A percentile compares a stretch with the other conserved stretches of the same genome.
These are phyloP conservation scores for Strix aluco DNA, from an alignment of 2,113 vertebrate species.

Conservation along the genomic window DNA sequence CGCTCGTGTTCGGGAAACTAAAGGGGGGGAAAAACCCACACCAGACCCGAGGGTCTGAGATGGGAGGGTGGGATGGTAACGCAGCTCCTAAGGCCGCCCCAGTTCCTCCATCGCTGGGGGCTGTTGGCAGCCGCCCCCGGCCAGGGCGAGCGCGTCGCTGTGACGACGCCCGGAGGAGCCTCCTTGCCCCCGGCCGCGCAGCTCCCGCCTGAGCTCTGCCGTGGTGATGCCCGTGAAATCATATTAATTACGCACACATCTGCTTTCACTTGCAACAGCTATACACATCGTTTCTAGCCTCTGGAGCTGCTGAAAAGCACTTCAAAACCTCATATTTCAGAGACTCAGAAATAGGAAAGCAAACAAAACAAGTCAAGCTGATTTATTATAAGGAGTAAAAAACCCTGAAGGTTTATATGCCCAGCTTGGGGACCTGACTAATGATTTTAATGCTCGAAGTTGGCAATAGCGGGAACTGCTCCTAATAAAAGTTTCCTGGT, in stretches of 20 bases:
- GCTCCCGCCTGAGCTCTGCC: neutral
- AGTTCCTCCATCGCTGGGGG: accelerated
- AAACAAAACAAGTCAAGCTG: constrained; percentile 16
- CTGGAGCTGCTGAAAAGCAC: neutral
- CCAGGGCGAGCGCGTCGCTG: accelerated
- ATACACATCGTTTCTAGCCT: neutral
- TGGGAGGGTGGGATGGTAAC: accelerated
- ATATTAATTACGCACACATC: neutral
- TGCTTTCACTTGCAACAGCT: neutral
- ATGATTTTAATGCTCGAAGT: neutral
- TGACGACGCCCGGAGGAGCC: neutral
- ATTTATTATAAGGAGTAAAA: constrained; percentile 8
- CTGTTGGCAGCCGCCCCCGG: neutral
- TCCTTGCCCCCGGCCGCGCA: accelerated
- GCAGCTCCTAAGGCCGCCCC: neutral
- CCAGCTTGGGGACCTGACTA: constrained; percentile 28
- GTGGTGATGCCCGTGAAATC: neutral
- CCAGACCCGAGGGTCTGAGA: neutral
- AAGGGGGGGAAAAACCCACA: neutral
- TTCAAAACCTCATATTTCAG: constrained; percentile 14
- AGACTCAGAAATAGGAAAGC: neutral
- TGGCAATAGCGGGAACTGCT: neutral
- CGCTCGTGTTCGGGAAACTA: neutral
- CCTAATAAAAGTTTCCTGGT: constrained; percentile 18
- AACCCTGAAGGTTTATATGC: neutral